Evolutionary conservation across 2,113 vertebrate species (phyloP).

Genomic region (Psettodes erumei): DNA sequence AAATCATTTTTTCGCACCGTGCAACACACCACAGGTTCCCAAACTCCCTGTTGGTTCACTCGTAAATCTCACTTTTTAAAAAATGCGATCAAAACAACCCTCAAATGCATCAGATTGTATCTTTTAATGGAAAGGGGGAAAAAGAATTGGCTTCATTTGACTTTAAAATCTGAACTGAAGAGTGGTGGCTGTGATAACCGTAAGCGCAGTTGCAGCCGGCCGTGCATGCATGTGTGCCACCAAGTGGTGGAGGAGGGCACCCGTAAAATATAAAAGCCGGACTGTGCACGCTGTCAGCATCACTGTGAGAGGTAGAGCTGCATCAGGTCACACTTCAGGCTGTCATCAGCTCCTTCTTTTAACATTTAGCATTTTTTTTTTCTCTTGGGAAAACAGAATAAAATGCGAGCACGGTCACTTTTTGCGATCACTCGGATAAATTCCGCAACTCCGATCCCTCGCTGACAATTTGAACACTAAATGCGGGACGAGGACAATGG

Average conservation of each 20-base stretch:
- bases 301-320: constrained; percentile 6
- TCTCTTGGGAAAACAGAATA: background rate
- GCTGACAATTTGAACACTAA: constrained; percentile 1
- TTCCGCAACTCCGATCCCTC: background rate
- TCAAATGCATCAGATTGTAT: background rate
- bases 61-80: too few species aligned
- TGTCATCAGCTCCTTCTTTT: background rate
- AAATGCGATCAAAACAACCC: too few species aligned
- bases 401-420: background rate
- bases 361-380: background rate
- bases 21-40: background rate
- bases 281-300: constrained; percentile 11
- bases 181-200: too few species aligned
- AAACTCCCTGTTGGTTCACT: background rate
- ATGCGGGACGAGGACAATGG: constrained; percentile 18
- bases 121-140: background rate
- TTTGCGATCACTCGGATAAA: background rate
- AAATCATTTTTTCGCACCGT: background rate
- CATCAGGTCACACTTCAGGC: background rate
- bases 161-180: background rate
- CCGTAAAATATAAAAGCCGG: constrained; percentile 64
- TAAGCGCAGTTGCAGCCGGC: background rate
- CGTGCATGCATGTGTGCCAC: constrained; percentile 28
- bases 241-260: constrained; percentile 11
- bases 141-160: too few species aligned